A percentile compares a stretch with the other conserved stretches of the same genome.
Evolutionary conservation across 2,113 vertebrate genomes (phyloP).

Genomic region (Ifrita kowaldi): DNA sequence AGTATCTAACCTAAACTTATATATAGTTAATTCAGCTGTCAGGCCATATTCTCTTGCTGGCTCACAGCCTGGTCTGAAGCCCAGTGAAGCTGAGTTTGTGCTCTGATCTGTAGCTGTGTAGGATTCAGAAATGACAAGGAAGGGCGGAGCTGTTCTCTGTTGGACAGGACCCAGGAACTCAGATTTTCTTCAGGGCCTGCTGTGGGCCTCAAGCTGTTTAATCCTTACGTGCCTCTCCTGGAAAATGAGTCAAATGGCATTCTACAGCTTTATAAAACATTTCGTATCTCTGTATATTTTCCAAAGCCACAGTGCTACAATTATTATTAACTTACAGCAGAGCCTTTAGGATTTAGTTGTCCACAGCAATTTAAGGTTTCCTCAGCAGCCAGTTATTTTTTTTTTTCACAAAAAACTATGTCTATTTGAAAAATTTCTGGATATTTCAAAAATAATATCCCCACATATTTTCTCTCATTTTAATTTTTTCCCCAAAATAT

Average conservation of each 20-base stretch:
- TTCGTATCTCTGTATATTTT: background rate
- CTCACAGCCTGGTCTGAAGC: background rate
- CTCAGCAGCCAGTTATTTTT: background rate
- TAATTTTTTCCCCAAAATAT: background rate
- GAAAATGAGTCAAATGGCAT: background rate
- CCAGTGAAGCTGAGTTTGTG: background rate
- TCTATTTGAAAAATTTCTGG: background rate
- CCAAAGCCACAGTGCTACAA: background rate
- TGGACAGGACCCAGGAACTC: background rate
- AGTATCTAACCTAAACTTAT: background rate
- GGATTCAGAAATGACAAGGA: rapidly evolving
- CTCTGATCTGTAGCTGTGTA: background rate
- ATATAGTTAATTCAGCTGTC: background rate
- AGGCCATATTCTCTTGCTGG: background rate
- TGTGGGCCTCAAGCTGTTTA: background rate
- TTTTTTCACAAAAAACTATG: background rate
- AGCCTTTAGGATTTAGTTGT: background rate
- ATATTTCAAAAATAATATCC: background rate
- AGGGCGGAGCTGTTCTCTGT: no score
- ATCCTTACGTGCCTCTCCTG: background rate
- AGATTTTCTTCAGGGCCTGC: background rate
- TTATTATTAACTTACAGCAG: background rate
- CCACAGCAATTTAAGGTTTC: background rate
- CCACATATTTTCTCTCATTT: background rate
- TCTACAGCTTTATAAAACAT: background rate